These are phyloP conservation scores for Ctena decussata DNA, from an alignment of 2,888 invertebrate species.

Conservation along the genomic window DNA sequence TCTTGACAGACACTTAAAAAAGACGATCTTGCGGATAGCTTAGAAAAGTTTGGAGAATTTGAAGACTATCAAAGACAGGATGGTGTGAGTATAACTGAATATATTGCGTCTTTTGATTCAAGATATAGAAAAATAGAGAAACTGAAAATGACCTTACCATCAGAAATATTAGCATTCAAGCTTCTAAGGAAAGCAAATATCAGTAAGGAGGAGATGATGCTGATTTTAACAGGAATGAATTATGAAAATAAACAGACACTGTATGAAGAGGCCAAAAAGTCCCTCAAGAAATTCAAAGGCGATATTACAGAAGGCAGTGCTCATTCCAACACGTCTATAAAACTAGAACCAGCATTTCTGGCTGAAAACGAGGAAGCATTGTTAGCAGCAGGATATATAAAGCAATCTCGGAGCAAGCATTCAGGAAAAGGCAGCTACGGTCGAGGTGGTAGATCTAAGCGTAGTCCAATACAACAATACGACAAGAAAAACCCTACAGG, in stretches of 20 bases:
- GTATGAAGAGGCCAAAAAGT: background rate
- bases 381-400: background rate
- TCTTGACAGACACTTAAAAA: slow-evolving; percentile 61
- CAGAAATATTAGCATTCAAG: background rate
- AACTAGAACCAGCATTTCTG: background rate
- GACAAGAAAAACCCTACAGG: slow-evolving; percentile 24
- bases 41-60: no score
- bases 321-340: background rate
- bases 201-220: slow-evolving; percentile 42
- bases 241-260: slow-evolving; percentile 29
- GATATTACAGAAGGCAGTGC: background rate
- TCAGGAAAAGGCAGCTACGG: background rate
- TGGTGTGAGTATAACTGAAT: slow-evolving; percentile 22
- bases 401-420: background rate
- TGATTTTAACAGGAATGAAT: slow-evolving; percentile 47
- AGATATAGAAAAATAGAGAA: background rate
- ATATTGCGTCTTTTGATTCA: background rate
- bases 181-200: background rate
- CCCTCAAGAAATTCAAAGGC: background rate
- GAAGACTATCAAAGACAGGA: slow-evolving; percentile 44
- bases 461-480: background rate
- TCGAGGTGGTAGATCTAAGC: background rate
- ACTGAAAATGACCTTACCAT: background rate
- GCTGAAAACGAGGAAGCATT: background rate
- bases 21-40: slow-evolving; percentile 62